These are phyloP conservation scores for Limonius californicus DNA, from an alignment of 1,140 invertebrate species.

Conservation along the genomic window DNA sequence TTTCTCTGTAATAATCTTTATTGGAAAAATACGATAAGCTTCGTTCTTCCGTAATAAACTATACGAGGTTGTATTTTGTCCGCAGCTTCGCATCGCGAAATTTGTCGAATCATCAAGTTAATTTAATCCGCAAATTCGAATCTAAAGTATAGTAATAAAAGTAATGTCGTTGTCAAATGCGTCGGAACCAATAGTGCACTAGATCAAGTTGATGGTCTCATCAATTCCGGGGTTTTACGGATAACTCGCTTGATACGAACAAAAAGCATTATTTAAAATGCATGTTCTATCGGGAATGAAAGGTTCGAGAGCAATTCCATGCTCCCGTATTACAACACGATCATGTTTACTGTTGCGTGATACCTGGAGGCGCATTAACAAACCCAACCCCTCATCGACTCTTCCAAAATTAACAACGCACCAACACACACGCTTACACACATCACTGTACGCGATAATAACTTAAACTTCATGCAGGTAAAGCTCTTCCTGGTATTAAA, in stretches of 20 bases:
- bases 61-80: neutral
- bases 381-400: constrained; percentile 4
- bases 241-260: constrained; percentile 16
- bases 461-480: constrained; percentile 1
- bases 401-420: constrained; percentile 9
- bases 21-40: neutral
- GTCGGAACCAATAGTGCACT: constrained; percentile 18
- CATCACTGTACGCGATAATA: constrained; percentile 1
- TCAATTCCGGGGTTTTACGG: constrained; percentile 17
- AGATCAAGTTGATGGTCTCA: constrained; percentile 18
- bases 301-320: constrained; percentile 16
- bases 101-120: constrained; percentile 11
- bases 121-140: constrained; percentile 15
- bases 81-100: neutral
- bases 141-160: constrained; percentile 16
- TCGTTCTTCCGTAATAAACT: neutral
- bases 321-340: constrained; percentile 9
- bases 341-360: constrained; percentile 16
- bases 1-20: neutral
- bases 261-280: constrained; percentile 20
- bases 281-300: constrained; percentile 13
- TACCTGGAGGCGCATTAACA: constrained; percentile 12
- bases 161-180: constrained; percentile 17
- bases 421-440: constrained; percentile 3
- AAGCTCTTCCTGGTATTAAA: too few species aligned